Conservation (phyloP, 2,113 vertebrate species). For the Sebastes schlegelii region DNA sequence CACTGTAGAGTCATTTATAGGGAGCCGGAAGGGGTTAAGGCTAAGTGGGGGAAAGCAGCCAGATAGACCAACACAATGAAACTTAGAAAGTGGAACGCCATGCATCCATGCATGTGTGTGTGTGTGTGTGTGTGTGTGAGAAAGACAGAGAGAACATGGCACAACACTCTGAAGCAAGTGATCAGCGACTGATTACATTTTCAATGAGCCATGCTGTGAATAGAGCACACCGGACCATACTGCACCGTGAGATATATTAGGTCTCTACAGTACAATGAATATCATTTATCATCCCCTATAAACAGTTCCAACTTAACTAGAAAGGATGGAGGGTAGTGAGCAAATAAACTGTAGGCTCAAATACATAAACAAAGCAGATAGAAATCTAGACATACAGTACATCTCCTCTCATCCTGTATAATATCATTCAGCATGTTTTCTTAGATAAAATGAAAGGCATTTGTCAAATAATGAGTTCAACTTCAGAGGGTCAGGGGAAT, state of each 20-base stretch:
- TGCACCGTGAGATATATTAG: constrained; percentile 42
- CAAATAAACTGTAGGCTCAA: constrained; percentile 23
- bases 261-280: constrained; percentile 30
- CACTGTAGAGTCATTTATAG: constrained; percentile 53
- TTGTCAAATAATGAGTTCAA: constrained; percentile 51
- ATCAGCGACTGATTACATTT: constrained; percentile 72
- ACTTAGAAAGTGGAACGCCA: constrained; percentile 21
- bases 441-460: constrained; percentile 37
- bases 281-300: constrained; percentile 52
- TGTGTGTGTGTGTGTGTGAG: constrained; percentile 27
- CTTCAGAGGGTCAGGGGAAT: constrained; percentile 32
- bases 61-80: constrained; percentile 44
- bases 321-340: constrained; percentile 9
- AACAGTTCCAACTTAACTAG: constrained; percentile 38
- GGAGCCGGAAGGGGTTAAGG: constrained; percentile 63
- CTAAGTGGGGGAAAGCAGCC: constrained; percentile 58
- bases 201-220: constrained; percentile 69
- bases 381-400: neutral
- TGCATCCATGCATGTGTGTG: constrained; percentile 13
- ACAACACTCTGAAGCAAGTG: constrained; percentile 52
- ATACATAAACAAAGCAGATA: constrained; percentile 3
- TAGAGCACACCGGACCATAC: constrained; percentile 43
- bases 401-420: neutral
- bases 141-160: constrained; percentile 26
- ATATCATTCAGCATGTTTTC: constrained; percentile 20